Evolutionary conservation across 2,888 invertebrate species (phyloP), one percentile per base, ranked within the genome.

Genomic region (Phyllotreta striolata): DNA sequence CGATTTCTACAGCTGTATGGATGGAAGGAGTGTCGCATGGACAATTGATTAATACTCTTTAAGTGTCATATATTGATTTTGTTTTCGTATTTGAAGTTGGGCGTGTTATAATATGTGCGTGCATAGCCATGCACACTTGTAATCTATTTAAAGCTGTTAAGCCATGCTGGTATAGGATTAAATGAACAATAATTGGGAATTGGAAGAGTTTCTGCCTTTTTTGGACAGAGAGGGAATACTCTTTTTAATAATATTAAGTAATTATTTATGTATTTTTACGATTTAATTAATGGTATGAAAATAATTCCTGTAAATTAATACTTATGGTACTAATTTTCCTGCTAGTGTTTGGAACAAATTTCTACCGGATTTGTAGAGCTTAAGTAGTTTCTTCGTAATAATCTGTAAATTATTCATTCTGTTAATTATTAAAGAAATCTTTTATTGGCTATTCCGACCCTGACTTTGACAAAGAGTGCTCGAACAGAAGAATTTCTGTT

Each of bases 161-260:
- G 61, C 55, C 63, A 69, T 69, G 70, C 67, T 70, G 68, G 68
- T 69, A 67, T 58, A 66, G 66, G 67, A 70, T 70, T 68, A 66
- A 58, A 69, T 70, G 68, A 63, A 69, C 67, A 67, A 62, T 65
- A 55, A 65, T 41, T 57, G 44, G 57, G 38, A 39, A 52, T 43
- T 37, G 14, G 12, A 54, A 60, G 44, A 38, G 34, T 14, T 38
- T 6, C 41, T 1, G 24, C 24, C 12, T 14, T 10, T 51, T 51
- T 52, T 49, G 49, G 12, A 6, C 49, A 49, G 14, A 35, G 49
- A 7, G 35, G 49, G 49, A 49, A 10, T 49, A 8, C 49, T 9
- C 34, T 24, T 24, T 24, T 24, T 24, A 24, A 24, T 24, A 24
- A 24, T 3, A 24, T 24, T 24, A 24, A 24, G 24, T 24, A 24